Evolutionary conservation across 2,113 vertebrate species (phyloP).

Genomic region (Donacobius atricapilla): DNA sequence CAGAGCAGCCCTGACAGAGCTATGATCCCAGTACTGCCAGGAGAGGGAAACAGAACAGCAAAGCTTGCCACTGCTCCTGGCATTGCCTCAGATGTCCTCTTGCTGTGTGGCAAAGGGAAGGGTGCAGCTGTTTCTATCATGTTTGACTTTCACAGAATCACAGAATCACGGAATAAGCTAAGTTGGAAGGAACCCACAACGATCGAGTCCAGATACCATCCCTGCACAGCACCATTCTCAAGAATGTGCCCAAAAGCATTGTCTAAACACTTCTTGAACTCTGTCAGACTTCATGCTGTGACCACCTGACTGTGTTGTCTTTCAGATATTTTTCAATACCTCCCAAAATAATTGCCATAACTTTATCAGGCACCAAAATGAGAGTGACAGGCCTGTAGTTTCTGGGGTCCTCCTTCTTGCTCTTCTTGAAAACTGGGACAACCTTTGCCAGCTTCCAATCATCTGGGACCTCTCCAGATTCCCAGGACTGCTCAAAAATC

Average conservation of each 20-base stretch:
- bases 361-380: not conserved
- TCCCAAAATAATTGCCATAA: not conserved
- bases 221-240: not conserved
- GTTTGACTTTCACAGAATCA: not conserved
- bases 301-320: not conserved
- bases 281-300: not conserved
- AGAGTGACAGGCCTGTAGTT: not conserved
- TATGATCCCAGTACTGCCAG: not conserved
- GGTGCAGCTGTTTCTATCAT: not conserved
- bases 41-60: not conserved
- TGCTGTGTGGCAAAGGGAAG: not conserved
- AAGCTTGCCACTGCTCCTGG: not conserved
- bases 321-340: not conserved
- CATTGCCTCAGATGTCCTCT: not conserved
- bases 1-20: not conserved
- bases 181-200: not conserved
- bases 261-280: not conserved
- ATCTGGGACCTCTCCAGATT: not conserved
- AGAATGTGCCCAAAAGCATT: not conserved
- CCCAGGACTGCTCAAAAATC: not conserved
- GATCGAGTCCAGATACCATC: not conserved
- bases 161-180: not conserved
- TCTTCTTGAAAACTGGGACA: not conserved
- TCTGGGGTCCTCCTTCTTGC: not conserved
- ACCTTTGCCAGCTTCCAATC: fast-evolving